phyloP scores from a whole-genome alignment of 2,888 invertebrate species.

The Cryptocephalus moraei region DNA sequence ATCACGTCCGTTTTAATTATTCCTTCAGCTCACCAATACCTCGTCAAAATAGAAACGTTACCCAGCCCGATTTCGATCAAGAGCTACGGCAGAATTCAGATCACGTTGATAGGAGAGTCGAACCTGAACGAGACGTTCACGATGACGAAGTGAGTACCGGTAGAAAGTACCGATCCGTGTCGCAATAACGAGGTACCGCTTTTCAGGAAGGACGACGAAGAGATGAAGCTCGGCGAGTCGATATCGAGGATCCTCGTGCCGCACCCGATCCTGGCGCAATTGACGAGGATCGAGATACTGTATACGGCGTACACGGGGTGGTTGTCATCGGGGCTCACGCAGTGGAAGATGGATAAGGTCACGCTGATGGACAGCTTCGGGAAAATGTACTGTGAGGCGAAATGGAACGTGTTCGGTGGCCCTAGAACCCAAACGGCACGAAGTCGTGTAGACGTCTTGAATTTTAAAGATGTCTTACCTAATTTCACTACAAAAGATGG shows the following conservation, averaged over 20 bases:
- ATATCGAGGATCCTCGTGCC: conserved; percentile 78
- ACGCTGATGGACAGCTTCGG: conserved; percentile 78
- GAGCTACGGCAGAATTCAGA: conserved; percentile 70
- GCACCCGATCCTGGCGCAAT: conserved; percentile 73
- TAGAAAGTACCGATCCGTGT: background rate
- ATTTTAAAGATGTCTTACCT: too few species aligned
- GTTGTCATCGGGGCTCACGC: conserved; percentile 73
- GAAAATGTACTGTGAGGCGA: conserved; percentile 48
- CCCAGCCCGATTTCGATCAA: conserved; percentile 52
- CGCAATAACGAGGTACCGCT: background rate
- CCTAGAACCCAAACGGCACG: too few species aligned
- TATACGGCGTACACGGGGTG: conserved; percentile 87
- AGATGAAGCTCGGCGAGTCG: conserved; percentile 59
- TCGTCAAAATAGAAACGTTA: conserved; percentile 70
- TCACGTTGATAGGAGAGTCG: conserved; percentile 70
- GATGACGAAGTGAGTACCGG: conserved; percentile 58
- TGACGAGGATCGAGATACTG: conserved; percentile 60
- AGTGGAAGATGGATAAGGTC: conserved; percentile 74
- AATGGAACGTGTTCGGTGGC: too few species aligned
- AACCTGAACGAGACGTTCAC: conserved; percentile 81
- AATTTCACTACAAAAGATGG: too few species aligned
- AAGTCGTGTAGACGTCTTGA: too few species aligned
- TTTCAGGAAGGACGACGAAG: conserved; percentile 69
- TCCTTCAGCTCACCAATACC: conserved; percentile 71
- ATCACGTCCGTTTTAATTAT: background rate